Evolutionary conservation across 2,113 vertebrate genomes (phyloP).

Genomic region (Cryptomyrus ogoouensis): DNA sequence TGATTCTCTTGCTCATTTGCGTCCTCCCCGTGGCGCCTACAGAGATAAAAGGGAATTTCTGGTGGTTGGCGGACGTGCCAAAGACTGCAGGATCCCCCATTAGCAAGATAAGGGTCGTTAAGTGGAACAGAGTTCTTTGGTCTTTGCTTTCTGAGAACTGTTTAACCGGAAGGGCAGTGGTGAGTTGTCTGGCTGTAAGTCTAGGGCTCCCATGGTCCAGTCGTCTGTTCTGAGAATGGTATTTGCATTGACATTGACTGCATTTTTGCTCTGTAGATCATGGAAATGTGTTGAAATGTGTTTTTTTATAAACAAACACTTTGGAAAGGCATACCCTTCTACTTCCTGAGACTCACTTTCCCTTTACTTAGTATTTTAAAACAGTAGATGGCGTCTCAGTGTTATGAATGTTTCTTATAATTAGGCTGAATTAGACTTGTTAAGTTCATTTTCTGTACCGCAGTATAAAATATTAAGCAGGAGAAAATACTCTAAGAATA

Average conservation of each 20-base stretch:
- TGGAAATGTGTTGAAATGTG: not conserved
- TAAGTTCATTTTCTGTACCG: not conserved
- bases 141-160: not conserved
- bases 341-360: not conserved
- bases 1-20: not conserved
- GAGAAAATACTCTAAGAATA: not conserved
- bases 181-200: not conserved
- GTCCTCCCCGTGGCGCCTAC: not conserved
- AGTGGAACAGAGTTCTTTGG: constrained; percentile 1
- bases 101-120: not conserved
- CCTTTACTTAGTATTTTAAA: not conserved
- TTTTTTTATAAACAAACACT: not conserved
- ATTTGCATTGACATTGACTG: not conserved
- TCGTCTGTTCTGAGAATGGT: not conserved
- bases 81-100: not conserved
- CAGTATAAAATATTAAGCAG: not conserved
- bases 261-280: not conserved
- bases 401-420: not conserved
- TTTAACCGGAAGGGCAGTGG: not conserved
- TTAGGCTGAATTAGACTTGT: not conserved
- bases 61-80: not conserved
- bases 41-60: constrained; percentile 7
- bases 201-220: not conserved
- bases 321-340: not conserved
- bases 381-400: constrained; percentile 3